These are phyloP conservation scores for Arion vulgaris DNA, from an alignment of 1,140 invertebrate species.

Conservation along the genomic window DNA sequence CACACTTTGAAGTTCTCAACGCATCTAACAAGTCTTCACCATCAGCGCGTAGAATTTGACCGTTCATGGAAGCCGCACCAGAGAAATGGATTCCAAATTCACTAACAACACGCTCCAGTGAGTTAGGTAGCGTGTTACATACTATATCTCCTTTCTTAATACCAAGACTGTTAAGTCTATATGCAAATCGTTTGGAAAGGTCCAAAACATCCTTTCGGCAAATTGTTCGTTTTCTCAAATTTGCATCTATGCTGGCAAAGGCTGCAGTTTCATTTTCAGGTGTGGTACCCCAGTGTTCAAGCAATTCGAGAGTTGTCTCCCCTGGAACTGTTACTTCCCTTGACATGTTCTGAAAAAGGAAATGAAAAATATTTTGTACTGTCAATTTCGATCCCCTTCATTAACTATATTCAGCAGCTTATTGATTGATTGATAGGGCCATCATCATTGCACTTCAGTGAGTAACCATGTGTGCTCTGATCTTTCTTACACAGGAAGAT, in stretches of 20 bases:
- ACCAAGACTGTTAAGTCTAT: slow-evolving; percentile 24
- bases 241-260: slow-evolving; percentile 28
- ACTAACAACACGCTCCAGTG: slow-evolving; percentile 42
- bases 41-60: slow-evolving; percentile 43
- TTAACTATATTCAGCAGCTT: too few relatives aligned
- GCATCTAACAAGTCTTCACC: slow-evolving; percentile 44
- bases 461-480: too few relatives aligned
- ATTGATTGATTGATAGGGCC: too few relatives aligned
- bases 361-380: slow-evolving; percentile 7
- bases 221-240: neutral
- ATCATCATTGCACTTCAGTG: too few relatives aligned
- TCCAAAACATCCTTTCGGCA: slow-evolving; percentile 37
- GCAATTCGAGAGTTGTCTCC: slow-evolving; percentile 34
- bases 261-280: slow-evolving; percentile 31
- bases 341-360: slow-evolving; percentile 23
- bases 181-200: slow-evolving; percentile 30
- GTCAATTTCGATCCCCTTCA: too few relatives aligned
- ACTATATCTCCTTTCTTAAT: slow-evolving; percentile 39
- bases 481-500: too few relatives aligned
- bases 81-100: slow-evolving; percentile 40
- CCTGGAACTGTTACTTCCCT: slow-evolving; percentile 23
- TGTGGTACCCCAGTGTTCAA: slow-evolving; percentile 35
- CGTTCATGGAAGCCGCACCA: slow-evolving; percentile 41
- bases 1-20: slow-evolving; percentile 25
- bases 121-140: slow-evolving; percentile 44